phyloP scores from a whole-genome alignment of 2,888 invertebrate genomes.

The Galerucella calmariensis region DNA sequence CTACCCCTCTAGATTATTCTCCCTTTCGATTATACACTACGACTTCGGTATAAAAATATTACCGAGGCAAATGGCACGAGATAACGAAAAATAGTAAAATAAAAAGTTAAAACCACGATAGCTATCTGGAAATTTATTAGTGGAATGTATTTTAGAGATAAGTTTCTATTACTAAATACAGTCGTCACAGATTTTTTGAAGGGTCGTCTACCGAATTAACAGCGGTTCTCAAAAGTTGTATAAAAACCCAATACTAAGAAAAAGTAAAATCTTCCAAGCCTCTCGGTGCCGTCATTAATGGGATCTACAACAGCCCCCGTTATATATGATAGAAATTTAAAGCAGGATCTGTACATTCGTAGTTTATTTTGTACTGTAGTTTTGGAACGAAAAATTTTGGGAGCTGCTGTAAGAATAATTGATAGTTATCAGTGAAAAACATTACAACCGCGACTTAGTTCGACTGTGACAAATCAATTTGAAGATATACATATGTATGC shows the following conservation, averaged over 20 bases:
- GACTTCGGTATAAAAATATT: constrained; percentile 38
- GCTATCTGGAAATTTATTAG: constrained; percentile 63
- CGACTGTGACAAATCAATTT: constrained; percentile 67
- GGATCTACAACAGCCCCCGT: no score
- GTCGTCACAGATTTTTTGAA: constrained; percentile 55
- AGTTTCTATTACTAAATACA: constrained; percentile 59
- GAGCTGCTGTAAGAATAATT: constrained; percentile 53
- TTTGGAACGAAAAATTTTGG: constrained; percentile 42
- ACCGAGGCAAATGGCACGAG: constrained; percentile 48
- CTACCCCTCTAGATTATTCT: no score
- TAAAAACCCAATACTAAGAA: no score
- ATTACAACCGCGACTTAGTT: constrained; percentile 63
- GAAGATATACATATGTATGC: constrained; percentile 67
- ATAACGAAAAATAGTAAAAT: constrained; percentile 54
- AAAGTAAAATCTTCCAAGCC: no score
- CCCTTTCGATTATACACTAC: no score
- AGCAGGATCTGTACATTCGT: no score
- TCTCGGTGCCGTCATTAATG: no score
- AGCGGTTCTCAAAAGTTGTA: constrained; percentile 47
- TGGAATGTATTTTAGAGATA: constrained; percentile 62
- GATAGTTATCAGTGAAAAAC: constrained; percentile 65
- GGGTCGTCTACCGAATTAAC: constrained; percentile 41
- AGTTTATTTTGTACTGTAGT: no score
- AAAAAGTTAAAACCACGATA: constrained; percentile 56
- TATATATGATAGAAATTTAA: no score